phyloP scores from a whole-genome alignment of 1,140 invertebrate species.

The Laupala kohalensis region DNA sequence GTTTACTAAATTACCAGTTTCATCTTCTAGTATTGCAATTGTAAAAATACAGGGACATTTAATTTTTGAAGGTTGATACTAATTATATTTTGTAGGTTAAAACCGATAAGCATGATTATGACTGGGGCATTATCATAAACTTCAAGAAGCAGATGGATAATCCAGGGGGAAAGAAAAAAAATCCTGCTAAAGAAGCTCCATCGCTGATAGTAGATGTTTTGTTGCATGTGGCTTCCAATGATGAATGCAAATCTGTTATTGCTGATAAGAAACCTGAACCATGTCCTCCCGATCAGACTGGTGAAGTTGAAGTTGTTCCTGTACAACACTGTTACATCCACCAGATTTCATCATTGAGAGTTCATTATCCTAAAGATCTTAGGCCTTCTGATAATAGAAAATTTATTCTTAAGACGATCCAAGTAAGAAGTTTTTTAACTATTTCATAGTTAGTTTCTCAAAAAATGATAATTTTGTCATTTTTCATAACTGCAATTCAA shows the following conservation, averaged over 20 bases:
- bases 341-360: slow-evolving; percentile 76
- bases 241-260: slow-evolving; percentile 19
- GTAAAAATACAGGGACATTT: too few species aligned
- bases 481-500: slow-evolving; percentile 3
- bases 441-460: not conserved
- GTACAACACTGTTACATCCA: slow-evolving; percentile 69
- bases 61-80: slow-evolving; percentile 9
- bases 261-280: slow-evolving; percentile 37
- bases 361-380: slow-evolving; percentile 85
- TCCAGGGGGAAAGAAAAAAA: slow-evolving; percentile 12
- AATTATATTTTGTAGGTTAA: slow-evolving; percentile 61
- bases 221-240: slow-evolving; percentile 50
- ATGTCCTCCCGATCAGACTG: slow-evolving; percentile 48
- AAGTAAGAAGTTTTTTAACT: not conserved
- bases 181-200: slow-evolving; percentile 17
- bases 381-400: slow-evolving; percentile 48
- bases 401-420: slow-evolving; percentile 3
- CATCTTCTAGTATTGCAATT: not conserved
- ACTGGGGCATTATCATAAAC: slow-evolving; percentile 92
- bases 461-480: slow-evolving; percentile 8
- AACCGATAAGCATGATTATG: slow-evolving; percentile 75
- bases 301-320: slow-evolving; percentile 82
- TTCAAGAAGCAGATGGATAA: slow-evolving; percentile 50
- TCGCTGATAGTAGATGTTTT: slow-evolving; percentile 70
- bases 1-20: slow-evolving; percentile 1